These are phyloP conservation scores for Rhagologus leucostigma DNA, from an alignment of 2,113 vertebrate genomes.

Conservation along the genomic window DNA sequence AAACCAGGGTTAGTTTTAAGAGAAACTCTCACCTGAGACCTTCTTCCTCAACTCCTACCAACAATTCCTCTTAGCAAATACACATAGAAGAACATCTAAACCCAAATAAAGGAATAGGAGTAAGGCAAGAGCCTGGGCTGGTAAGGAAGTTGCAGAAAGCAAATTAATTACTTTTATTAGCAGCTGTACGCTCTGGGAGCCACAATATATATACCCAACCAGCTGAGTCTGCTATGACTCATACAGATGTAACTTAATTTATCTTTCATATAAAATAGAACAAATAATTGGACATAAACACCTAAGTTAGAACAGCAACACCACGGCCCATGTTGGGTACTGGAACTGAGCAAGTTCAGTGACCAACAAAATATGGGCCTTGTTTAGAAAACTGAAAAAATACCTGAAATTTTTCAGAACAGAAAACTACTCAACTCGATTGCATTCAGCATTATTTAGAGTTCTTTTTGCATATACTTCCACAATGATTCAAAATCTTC, in stretches of 20 bases:
- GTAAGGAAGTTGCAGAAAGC: neutral
- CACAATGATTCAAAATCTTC: neutral
- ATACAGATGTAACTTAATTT: neutral
- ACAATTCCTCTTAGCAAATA: neutral
- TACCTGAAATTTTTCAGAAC: neutral
- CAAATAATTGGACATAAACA: neutral
- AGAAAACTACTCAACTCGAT: neutral
- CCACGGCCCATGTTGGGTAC: neutral
- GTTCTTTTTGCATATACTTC: neutral
- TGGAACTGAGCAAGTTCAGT: neutral
- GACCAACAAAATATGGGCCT: neutral
- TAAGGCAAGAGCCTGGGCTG: neutral
- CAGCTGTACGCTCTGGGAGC: neutral
- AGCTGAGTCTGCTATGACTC: neutral
- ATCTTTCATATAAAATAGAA: neutral
- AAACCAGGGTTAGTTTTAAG: neutral
- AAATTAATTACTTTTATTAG: neutral
- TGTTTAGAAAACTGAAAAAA: neutral
- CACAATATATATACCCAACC: fast-evolving
- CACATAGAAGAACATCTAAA: neutral
- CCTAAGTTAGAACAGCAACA: neutral
- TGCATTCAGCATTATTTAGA: neutral
- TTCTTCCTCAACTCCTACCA: neutral
- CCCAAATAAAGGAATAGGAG: neutral
- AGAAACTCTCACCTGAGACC: neutral